These are phyloP conservation scores for Cerceris rybyensis DNA, from an alignment of 2,888 invertebrate species.

Conservation along the genomic window DNA sequence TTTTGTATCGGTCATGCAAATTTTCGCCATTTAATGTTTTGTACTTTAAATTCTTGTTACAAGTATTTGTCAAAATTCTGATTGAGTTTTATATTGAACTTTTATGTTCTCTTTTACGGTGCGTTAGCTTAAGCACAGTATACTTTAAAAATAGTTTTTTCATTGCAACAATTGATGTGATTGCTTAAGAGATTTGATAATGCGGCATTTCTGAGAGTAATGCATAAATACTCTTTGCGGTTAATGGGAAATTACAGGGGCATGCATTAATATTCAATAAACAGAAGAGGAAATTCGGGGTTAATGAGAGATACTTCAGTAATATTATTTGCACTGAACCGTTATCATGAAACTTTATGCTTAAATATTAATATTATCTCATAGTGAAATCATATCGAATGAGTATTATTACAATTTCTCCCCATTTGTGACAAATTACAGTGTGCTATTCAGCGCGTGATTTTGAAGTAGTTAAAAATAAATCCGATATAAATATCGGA, in stretches of 20 bases:
- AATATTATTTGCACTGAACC: not conserved
- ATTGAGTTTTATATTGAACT: too few species aligned
- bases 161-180: too few species aligned
- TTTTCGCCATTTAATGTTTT: too few species aligned
- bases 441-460: constrained; percentile 3
- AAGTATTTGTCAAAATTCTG: too few species aligned
- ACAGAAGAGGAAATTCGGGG: not conserved
- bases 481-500: not conserved
- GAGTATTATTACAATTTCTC: constrained; percentile 32
- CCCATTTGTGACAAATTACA: constrained; percentile 17
- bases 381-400: not conserved
- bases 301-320: not conserved
- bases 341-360: constrained; percentile 17
- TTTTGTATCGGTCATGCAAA: too few species aligned
- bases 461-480: not conserved
- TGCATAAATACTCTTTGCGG: too few species aligned
- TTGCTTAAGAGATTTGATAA: too few species aligned
- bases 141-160: too few species aligned
- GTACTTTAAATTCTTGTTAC: too few species aligned
- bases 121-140: too few species aligned
- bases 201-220: too few species aligned
- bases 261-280: not conserved
- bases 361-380: constrained; percentile 24
- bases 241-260: not conserved
- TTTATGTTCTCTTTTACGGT: too few species aligned